Evolutionary conservation across 1,140 invertebrate species (phyloP).

Genomic region (Bombus superbus): DNA sequence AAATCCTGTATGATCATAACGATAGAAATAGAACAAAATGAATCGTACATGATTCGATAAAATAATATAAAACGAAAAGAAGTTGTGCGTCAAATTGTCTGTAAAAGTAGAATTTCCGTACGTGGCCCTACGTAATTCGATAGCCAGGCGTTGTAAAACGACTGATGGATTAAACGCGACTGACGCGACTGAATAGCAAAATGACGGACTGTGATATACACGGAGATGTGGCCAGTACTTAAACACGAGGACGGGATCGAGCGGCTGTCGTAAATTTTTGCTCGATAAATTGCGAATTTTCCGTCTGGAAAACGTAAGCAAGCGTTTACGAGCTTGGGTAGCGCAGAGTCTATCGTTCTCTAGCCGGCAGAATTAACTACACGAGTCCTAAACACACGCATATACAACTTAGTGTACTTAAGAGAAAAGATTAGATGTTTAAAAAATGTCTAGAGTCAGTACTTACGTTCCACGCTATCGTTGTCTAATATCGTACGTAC

Average conservation of each 20-base stretch:
- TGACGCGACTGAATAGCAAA: not conserved
- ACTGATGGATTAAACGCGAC: slow-evolving; percentile 4
- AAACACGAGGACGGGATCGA: slow-evolving; percentile 24
- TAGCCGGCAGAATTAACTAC: slow-evolving; percentile 24
- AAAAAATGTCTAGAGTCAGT: slow-evolving; percentile 61
- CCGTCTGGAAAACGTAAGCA: not conserved
- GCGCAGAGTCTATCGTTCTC: slow-evolving; percentile 38
- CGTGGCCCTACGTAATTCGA: not conserved
- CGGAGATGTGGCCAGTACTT: slow-evolving; percentile 63
- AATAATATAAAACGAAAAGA: too few species aligned
- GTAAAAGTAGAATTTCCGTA: too few species aligned
- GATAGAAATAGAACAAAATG: too few species aligned
- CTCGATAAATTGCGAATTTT: slow-evolving; percentile 1
- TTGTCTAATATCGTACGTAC: slow-evolving; percentile 72
- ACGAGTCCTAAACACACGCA: slow-evolving; percentile 31
- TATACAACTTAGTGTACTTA: slow-evolving; percentile 68
- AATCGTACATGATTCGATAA: too few species aligned
- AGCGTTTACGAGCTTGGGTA: slow-evolving; percentile 46
- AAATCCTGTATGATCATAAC: too few species aligned
- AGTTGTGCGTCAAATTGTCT: too few species aligned
- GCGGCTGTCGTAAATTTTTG: slow-evolving; percentile 37
- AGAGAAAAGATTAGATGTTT: slow-evolving; percentile 64
- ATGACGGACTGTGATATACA: slow-evolving; percentile 53
- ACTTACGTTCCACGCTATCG: slow-evolving; percentile 62
- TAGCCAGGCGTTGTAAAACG: not conserved